Evolutionary conservation across 2,888 invertebrate species (phyloP).

Genomic region (Diadegma fenestrale): DNA sequence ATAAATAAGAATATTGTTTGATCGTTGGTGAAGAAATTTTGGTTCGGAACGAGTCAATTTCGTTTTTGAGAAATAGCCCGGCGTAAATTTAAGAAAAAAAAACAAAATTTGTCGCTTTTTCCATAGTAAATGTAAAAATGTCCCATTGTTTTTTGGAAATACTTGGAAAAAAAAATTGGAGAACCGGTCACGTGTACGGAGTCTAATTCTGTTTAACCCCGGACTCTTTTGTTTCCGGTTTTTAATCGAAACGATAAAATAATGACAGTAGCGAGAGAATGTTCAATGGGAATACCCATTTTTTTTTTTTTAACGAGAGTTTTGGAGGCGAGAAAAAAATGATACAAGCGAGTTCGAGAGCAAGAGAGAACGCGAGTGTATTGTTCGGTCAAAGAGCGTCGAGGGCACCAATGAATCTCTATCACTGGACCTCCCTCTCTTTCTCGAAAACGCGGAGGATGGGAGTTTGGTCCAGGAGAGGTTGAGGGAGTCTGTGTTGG

Average conservation of each 20-base stretch:
- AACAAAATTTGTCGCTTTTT: background rate
- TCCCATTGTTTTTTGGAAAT: background rate
- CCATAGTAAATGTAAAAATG: background rate
- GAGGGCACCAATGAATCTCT: slow-evolving; percentile 63
- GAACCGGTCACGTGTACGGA: background rate
- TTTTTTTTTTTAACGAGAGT: slow-evolving; percentile 22
- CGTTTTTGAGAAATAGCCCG: background rate
- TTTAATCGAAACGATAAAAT: slow-evolving; percentile 19
- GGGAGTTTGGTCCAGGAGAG: slow-evolving; percentile 50
- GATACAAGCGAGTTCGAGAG: slow-evolving; percentile 6
- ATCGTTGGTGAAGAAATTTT: background rate
- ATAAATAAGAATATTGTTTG: slow-evolving; percentile 1
- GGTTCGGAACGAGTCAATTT: background rate
- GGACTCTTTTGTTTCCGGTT: slow-evolving; percentile 33
- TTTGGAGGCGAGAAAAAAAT: slow-evolving; percentile 41
- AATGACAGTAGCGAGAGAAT: slow-evolving; percentile 56
- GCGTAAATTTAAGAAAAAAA: background rate
- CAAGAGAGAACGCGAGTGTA: slow-evolving; percentile 21
- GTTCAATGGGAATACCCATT: slow-evolving; percentile 51
- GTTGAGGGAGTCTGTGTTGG: slow-evolving; percentile 17
- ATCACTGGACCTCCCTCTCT: slow-evolving; percentile 32
- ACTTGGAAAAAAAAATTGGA: background rate
- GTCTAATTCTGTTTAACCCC: background rate
- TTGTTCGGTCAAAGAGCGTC: slow-evolving; percentile 45
- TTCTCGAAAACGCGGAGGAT: slow-evolving; percentile 34